A percentile compares a stretch with the other conserved stretches of the same genome.
These are phyloP conservation scores for Oncorhynchus masou DNA, from an alignment of 2,113 vertebrate species.

Conservation along the genomic window DNA sequence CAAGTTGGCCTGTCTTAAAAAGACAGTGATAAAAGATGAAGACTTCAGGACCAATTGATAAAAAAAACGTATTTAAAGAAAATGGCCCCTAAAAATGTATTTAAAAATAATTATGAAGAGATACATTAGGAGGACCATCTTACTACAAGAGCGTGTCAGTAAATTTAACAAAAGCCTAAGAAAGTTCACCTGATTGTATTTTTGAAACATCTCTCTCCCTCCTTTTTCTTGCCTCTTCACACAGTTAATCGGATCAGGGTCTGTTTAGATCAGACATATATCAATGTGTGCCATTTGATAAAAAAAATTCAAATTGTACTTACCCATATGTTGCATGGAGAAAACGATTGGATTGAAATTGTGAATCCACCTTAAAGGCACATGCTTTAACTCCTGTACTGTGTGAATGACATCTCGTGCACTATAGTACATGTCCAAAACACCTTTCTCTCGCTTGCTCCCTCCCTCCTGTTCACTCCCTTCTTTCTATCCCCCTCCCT, in stretches of 20 bases:
- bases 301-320: neutral
- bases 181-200: too few species aligned
- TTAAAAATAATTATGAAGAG: too few species aligned
- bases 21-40: neutral
- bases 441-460: conserved; percentile 23
- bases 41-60: neutral
- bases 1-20: neutral
- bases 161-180: too few species aligned
- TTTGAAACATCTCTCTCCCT: too few species aligned
- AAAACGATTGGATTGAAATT: neutral
- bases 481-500: neutral
- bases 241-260: too few species aligned
- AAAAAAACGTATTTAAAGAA: neutral
- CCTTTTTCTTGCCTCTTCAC: too few species aligned
- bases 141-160: too few species aligned
- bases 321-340: conserved; percentile 26
- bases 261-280: too few species aligned
- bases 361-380: neutral
- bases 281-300: too few species aligned
- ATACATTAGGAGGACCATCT: too few species aligned
- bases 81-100: too few species aligned
- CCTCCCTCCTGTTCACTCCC: conserved; percentile 9
- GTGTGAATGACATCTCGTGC: neutral
- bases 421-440: neutral
- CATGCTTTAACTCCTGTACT: neutral